Conservation (phyloP, 35 echinoderm and acorn worm species). For the Acanthaster planci region DNA sequence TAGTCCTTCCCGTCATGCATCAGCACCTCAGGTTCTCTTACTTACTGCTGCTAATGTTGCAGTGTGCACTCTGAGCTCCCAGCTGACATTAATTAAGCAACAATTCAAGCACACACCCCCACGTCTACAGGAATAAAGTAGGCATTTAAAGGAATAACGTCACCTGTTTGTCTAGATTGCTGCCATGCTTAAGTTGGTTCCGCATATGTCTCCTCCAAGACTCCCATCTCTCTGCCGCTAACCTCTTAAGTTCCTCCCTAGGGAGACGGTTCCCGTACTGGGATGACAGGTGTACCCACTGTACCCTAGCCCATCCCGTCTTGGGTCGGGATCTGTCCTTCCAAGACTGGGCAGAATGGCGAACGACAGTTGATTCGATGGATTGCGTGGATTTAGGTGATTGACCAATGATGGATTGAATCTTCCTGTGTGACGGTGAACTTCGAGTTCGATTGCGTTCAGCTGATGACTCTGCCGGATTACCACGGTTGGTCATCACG, state of each 20-base stretch:
- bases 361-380: too few relatives aligned
- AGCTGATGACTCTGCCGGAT: not conserved
- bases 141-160: not conserved
- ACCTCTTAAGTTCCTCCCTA: conserved; percentile 32
- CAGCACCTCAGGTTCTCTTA: too few relatives aligned
- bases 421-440: not conserved
- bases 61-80: too few relatives aligned
- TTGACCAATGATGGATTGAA: too few relatives aligned
- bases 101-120: too few relatives aligned
- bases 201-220: conserved; percentile 16
- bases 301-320: not conserved
- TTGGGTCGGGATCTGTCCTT: not conserved
- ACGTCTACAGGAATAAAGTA: not conserved
- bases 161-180: not conserved
- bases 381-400: too few relatives aligned
- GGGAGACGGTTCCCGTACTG: conserved; percentile 18
- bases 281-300: not conserved
- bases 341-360: too few relatives aligned
- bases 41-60: too few relatives aligned
- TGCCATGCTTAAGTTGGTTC: not conserved
- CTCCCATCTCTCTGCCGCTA: conserved; percentile 21
- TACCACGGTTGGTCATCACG: not conserved
- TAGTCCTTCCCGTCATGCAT: too few relatives aligned
- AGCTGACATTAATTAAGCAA: too few relatives aligned
- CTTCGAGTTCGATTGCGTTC: too few relatives aligned